Evolutionary conservation across 2,888 invertebrate genomes (phyloP), one percentile per base, ranked within the genome.

Genomic region (Hecatera dysodea): DNA sequence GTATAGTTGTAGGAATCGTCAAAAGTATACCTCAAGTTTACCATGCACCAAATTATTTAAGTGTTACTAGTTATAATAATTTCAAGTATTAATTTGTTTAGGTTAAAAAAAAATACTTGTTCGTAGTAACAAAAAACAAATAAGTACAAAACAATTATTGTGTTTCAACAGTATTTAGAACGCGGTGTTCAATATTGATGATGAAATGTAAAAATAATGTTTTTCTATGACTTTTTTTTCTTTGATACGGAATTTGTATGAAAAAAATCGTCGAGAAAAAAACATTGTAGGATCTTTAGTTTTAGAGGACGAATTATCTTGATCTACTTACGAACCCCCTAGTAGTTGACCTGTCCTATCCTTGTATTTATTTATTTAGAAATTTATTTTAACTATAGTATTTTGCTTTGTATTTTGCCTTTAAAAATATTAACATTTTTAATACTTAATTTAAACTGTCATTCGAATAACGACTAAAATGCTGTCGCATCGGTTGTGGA

Each of bases 1-100:
- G 56, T 76, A 65, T 85, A 86, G 80, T 66, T 80, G 36, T 82
- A 78, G 80, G 63, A 82, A 86, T 87, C 62, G 72, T 89, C 88
- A 89, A 91, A 92, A 90, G 87, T 91, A 93, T 95, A 96, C 95
- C 95, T 96, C 95, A 95, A 92, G 95, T 93, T 96, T 95, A 95
- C 95, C 95, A 94, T 87, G 94, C 95, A 95, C 95, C 95, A 95
- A 96, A 96, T 92, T 90, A 87, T 88, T 90, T 92, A 92, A 93
- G 92, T 91, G 89, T 92, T 92, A 93, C 84, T 93, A 93, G 90
- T 86, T 87, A 80, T 88, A 87, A 88, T 85, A 84, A 84, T 89
- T 90, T 88, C 88, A 93, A 95, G 94, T 93, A 94, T 93, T 94
- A 94, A 90, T 87, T 86, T 84, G 68, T 85, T 91, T 89, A 83